phyloP scores from a whole-genome alignment of 2,797 vertebrate species.

The Notolabrus celidotus region DNA sequence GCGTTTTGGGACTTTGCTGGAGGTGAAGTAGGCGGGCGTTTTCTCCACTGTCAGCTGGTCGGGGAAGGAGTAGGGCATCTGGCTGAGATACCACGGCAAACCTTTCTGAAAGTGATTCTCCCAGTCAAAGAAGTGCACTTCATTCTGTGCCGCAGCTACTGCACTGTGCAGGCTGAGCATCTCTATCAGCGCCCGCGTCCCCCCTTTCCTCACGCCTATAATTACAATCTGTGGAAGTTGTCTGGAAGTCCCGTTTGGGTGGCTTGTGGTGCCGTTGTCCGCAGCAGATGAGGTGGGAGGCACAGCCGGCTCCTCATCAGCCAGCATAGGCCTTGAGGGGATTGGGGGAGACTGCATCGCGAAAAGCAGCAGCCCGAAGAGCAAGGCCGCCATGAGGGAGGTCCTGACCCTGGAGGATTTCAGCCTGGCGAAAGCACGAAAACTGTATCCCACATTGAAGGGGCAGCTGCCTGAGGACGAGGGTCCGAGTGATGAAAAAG shows the following conservation, averaged over 20 bases:
- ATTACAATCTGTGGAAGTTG: conserved; percentile 93
- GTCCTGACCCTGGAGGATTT: conserved; percentile 86
- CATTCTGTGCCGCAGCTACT: conserved; percentile 92
- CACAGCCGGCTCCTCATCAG: conserved; percentile 42
- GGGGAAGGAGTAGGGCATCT: conserved; percentile 92
- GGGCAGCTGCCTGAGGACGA: conserved; percentile 70
- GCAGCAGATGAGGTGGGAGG: conserved; percentile 56
- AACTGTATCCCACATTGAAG: conserved; percentile 80
- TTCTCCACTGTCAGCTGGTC: conserved; percentile 95
- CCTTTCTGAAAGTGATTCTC: conserved; percentile 93
- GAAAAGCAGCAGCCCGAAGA: conserved; percentile 91
- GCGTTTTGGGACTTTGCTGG: conserved; percentile 90
- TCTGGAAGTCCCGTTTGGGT: conserved; percentile 86
- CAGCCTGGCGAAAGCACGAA: conserved; percentile 80
- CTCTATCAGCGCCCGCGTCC: conserved; percentile 94
- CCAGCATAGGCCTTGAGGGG: conserved; percentile 83
- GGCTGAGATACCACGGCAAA: conserved; percentile 91
- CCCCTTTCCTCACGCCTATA: conserved; percentile 97
- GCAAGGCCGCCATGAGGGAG: conserved; percentile 90
- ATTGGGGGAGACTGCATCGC: conserved; percentile 86
- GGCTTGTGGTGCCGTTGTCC: conserved; percentile 64
- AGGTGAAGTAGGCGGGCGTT: conserved; percentile 97
- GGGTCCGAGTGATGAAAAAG: conserved; percentile 42
- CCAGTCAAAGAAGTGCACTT: conserved; percentile 99
- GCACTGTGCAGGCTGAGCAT: conserved; percentile 94